Evolutionary conservation across 64 coral and sea anemone species (phyloP).

Genomic region (Actinia equina): DNA sequence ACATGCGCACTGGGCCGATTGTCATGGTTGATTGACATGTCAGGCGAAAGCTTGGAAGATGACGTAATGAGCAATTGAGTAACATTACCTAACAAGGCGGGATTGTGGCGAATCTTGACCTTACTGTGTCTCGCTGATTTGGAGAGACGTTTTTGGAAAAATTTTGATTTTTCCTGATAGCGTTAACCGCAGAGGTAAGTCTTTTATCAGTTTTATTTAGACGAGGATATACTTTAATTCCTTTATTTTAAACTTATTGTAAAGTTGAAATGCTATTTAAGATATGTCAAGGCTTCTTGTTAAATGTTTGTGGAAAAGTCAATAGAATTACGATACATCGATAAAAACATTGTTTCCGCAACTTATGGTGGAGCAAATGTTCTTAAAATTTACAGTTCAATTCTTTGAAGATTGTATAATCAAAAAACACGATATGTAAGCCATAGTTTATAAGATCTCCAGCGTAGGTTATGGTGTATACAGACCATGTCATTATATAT

Average conservation of each 20-base stretch:
- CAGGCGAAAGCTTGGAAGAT: constrained; percentile 31
- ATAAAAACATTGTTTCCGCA: background rate
- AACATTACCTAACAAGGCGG: constrained; percentile 52
- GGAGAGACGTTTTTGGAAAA: constrained; percentile 7
- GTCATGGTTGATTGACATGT: constrained; percentile 14
- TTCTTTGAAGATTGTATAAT: background rate
- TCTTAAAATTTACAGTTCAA: background rate
- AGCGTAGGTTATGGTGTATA: no score
- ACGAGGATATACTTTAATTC: background rate
- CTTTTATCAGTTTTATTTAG: background rate
- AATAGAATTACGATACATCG: background rate
- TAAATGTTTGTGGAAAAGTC: background rate
- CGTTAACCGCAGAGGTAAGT: constrained; percentile 33
- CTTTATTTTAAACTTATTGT: background rate
- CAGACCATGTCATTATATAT: no score
- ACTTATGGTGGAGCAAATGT: background rate
- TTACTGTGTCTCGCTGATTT: background rate
- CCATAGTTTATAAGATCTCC: background rate
- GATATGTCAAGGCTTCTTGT: background rate
- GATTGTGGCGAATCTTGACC: constrained; percentile 23
- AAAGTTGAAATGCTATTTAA: background rate
- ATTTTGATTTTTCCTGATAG: constrained; percentile 3
- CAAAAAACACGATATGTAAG: background rate
- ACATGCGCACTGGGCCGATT: background rate
- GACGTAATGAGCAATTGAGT: constrained; percentile 56